Evolutionary conservation across 1,140 invertebrate genomes (phyloP), one percentile per base, ranked within the genome.

Genomic region (Octopus sinensis): DNA sequence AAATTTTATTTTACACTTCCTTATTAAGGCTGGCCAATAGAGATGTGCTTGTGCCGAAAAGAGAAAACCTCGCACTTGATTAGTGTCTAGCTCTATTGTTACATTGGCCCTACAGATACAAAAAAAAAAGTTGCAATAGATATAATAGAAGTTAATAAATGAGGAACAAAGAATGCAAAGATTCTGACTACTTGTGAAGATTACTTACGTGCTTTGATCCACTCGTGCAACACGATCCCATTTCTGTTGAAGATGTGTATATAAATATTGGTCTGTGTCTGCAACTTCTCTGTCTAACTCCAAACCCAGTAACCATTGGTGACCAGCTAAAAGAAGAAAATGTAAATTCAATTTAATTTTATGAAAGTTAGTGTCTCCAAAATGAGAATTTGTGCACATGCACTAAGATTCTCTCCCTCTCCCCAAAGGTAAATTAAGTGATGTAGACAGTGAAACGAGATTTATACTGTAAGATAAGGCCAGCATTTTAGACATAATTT

Each of bases 51-150:
- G 92, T 9, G 94, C 93, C 80, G 92, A 92, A 89, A 96, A 94
- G 88, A 94, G 92, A 89, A 95, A 93, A 82, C 93, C 93, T 79
- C 93, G 92, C 78, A 95, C 94, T 91, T 95, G 93, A 71, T 93
- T 94, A 2, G 95, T 96, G 86, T 96, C 94, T 82, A 96, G 86
- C 84, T 93, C 93, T 86, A 96, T 92, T 3, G 94, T 94, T 54
- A 95, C 91, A 88, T 95, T 95, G 79, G 94, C 92, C 89, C 89
- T 91, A 85, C 62, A 88, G 87, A 76, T 81, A 71, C 85, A 77
- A 80, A 80, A 82, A 43, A 4, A 82, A 79, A 4, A 80, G 7
- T 23, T 56, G 4, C 52, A 79, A 6, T 5, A 4, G 6, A 23
- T 6, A 73, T 73, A 73, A 23, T n/a, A 13, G 17, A 62, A 62